A percentile compares a stretch with the other conserved stretches of the same genome.
Evolutionary conservation across 2,113 vertebrate species (phyloP).

Genomic region (Parus major): DNA sequence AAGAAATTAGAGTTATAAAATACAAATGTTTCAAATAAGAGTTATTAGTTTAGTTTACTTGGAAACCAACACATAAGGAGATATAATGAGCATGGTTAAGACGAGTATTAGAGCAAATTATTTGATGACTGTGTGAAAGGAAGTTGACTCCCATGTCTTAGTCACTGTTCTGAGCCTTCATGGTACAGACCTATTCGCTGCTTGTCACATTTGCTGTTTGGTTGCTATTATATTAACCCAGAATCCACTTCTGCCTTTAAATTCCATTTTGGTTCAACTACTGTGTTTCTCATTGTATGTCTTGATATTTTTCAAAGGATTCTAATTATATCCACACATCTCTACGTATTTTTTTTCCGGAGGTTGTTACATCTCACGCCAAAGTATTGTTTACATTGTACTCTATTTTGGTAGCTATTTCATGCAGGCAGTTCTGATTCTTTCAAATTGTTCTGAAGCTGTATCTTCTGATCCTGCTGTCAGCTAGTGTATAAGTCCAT

Average conservation of each 20-base stretch:
- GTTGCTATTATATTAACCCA: not conserved
- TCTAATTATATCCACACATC: not conserved
- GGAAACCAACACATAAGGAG: not conserved
- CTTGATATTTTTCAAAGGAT: not conserved
- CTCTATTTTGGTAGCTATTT: slow-evolving; percentile 3
- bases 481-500: not conserved
- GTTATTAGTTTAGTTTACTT: not conserved
- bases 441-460: slow-evolving; percentile 27
- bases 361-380: not conserved
- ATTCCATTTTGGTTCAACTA: not conserved
- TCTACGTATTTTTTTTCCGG: not conserved
- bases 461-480: not conserved
- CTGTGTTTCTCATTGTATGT: not conserved
- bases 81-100: not conserved
- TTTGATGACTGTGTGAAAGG: not conserved
- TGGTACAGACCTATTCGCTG: not conserved
- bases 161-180: not conserved
- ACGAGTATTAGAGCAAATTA: not conserved
- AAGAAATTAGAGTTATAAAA: not conserved
- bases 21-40: not conserved
- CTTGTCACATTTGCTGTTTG: not conserved
- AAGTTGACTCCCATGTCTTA: not conserved
- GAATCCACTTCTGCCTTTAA: not conserved
- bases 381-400: not conserved
- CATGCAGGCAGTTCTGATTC: not conserved